Conservation (phyloP, 2,113 vertebrate species). For the Parus major region DNA sequence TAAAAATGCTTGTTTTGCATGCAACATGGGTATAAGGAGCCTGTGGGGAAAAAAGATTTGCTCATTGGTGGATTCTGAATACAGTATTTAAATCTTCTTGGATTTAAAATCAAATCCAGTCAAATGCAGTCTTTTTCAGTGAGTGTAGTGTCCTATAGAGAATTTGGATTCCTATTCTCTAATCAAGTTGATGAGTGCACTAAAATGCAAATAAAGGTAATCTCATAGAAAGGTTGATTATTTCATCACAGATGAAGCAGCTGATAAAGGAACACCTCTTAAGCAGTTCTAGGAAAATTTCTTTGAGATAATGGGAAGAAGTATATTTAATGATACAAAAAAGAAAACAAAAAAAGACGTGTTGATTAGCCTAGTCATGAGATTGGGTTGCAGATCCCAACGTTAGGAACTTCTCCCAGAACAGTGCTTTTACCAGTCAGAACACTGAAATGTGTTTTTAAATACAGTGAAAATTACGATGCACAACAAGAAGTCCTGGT, state of each 20-base stretch:
- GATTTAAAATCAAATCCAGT: background rate
- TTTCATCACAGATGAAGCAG: background rate
- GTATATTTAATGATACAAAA: background rate
- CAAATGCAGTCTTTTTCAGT: background rate
- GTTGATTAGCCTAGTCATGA: background rate
- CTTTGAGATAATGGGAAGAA: background rate
- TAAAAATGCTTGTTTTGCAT: background rate
- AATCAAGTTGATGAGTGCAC: constrained; percentile 3
- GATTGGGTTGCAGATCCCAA: background rate
- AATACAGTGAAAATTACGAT: background rate
- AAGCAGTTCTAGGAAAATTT: background rate
- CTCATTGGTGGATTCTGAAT: background rate
- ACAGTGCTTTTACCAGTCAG: background rate
- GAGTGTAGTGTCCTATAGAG: background rate
- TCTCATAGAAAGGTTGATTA: background rate
- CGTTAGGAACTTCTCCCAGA: background rate
- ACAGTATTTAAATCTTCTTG: background rate
- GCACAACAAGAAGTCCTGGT: background rate
- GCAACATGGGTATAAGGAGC: background rate
- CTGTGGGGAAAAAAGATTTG: background rate
- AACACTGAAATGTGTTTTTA: background rate
- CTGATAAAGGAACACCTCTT: background rate
- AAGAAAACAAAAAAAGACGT: too few relatives aligned
- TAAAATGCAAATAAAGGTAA: constrained; percentile 40
- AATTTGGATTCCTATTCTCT: background rate